Conservation (phyloP, 2,797 vertebrate genomes). For the Cryptoprocta ferox region DNA sequence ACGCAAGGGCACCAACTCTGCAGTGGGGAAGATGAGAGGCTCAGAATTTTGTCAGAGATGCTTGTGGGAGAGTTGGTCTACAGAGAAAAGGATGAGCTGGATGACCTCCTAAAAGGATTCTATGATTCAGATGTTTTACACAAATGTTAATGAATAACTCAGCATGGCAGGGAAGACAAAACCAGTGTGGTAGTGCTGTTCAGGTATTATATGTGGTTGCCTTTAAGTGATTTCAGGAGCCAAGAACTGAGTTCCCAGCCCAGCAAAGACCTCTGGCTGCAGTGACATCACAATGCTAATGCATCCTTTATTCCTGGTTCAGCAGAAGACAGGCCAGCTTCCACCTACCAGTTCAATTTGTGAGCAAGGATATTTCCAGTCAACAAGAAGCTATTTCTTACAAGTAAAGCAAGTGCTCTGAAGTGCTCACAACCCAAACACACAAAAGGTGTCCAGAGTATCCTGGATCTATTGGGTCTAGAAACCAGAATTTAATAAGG, state of each 20-base stretch:
- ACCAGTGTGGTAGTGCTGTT: background rate
- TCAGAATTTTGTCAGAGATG: conserved; percentile 17
- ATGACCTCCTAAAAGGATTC: conserved; percentile 19
- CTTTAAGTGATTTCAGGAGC: conserved; percentile 46
- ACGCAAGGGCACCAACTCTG: conserved; percentile 31
- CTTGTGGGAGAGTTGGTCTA: background rate
- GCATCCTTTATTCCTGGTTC: conserved; percentile 20
- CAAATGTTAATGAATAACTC: conserved; percentile 50
- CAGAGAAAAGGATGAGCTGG: conserved; percentile 17
- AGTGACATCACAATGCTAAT: background rate
- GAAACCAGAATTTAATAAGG: conserved; percentile 46
- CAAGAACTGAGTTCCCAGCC: background rate
- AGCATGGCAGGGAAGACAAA: conserved; percentile 51
- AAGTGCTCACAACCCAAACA: background rate
- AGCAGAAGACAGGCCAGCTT: conserved; percentile 7
- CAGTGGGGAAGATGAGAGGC: background rate
- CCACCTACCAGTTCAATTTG: background rate
- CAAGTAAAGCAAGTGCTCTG: conserved; percentile 46
- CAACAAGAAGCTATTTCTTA: conserved; percentile 46
- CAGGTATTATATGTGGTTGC: background rate
- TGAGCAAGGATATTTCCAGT: conserved; percentile 36
- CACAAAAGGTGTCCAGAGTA: background rate
- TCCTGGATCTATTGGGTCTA: conserved; percentile 11
- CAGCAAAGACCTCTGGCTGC: conserved; percentile 37
- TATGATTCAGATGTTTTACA: conserved; percentile 58